Base-by-base conservation (phyloP, 2,113 vertebrate genomes). In the Ailuropoda melanoleuca region DNA sequence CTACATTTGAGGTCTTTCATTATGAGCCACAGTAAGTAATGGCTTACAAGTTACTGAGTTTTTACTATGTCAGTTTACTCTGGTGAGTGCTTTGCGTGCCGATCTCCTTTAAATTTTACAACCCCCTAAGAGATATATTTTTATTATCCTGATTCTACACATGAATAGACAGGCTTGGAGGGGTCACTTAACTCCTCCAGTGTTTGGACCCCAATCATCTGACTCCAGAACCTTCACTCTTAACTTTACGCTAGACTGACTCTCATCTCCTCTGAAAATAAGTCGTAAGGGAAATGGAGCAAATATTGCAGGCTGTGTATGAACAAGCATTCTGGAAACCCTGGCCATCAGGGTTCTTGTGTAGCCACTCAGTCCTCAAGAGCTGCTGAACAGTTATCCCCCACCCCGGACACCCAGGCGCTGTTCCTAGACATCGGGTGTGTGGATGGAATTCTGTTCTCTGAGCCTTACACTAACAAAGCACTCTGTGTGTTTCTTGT, bases 401-500 rank as follows among this genome's bases (percentile, higher is more conserved):
- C 46, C 6, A 23, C 50, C 60, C n/a, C 23, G 6, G 13, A 15
- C 48, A 3, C 10, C 21, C 50, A 48, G 64, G 29, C 4, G 34
- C 8, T 68, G 12, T 31, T 56, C 58, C 29, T 21, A 3, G 19
- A 17, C 19, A 15, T 56, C 53, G 26, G 26, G 15, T 1, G 3
- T 58, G 43, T 4, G 4, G 70, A 11, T 4, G 43, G 34, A 13
- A 24, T 34, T 39, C 77, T 68, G 21, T 11, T 21, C 64, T 13
- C 72, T 17, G 46, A 29, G 2, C 31, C 62, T 70, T 29, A 55
- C 21, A 46, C 83, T 97, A 31, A 97, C 96, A 50, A 92, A 89
- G 64, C 21, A 5, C 55, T 58, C 81, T 39, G 11, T n/a, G 1
- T 97, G 66, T 98, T 84, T 98, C 48, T 96, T 94, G 34, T 98